These are phyloP conservation scores for Chaitophorus viminalis DNA, from an alignment of 2,888 invertebrate genomes.

Conservation along the genomic window DNA sequence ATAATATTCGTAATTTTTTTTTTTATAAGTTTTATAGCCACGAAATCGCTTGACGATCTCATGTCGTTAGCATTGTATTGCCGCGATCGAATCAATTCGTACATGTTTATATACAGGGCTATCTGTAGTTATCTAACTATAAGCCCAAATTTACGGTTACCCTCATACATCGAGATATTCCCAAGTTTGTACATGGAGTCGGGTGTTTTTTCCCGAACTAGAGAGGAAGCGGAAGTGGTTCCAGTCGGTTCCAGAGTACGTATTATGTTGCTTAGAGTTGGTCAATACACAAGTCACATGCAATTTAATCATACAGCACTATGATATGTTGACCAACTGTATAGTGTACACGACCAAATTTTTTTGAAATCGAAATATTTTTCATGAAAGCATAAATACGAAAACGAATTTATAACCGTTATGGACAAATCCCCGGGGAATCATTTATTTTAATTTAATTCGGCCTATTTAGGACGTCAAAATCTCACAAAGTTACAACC, in stretches of 20 bases:
- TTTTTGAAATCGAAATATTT: too few relatives aligned
- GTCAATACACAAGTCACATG: too few relatives aligned
- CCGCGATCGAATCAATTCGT: conserved; percentile 80
- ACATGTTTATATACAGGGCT: conserved; percentile 83
- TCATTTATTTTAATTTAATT: not conserved
- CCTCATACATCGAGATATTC: conserved; percentile 81
- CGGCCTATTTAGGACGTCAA: too few relatives aligned
- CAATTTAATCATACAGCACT: too few relatives aligned
- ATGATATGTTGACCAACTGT: too few relatives aligned
- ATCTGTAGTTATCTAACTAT: conserved; percentile 80
- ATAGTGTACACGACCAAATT: too few relatives aligned
- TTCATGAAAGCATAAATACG: too few relatives aligned
- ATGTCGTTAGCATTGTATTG: conserved; percentile 77
- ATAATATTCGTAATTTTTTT: not conserved
- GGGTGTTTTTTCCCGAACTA: conserved; percentile 75
- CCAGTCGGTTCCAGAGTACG: conserved; percentile 73
- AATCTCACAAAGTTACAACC: too few relatives aligned
- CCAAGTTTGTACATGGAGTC: conserved; percentile 86
- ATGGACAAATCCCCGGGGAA: too few relatives aligned
- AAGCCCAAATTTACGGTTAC: conserved; percentile 76
- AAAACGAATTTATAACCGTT: too few relatives aligned
- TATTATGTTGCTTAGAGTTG: not conserved
- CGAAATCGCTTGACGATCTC: conserved; percentile 78
- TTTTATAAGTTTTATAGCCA: conserved; percentile 71
- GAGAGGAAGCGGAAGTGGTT: conserved; percentile 76